These are phyloP conservation scores for Drosophila gaucha DNA, from an alignment of 2,888 invertebrate genomes.

Conservation along the genomic window DNA sequence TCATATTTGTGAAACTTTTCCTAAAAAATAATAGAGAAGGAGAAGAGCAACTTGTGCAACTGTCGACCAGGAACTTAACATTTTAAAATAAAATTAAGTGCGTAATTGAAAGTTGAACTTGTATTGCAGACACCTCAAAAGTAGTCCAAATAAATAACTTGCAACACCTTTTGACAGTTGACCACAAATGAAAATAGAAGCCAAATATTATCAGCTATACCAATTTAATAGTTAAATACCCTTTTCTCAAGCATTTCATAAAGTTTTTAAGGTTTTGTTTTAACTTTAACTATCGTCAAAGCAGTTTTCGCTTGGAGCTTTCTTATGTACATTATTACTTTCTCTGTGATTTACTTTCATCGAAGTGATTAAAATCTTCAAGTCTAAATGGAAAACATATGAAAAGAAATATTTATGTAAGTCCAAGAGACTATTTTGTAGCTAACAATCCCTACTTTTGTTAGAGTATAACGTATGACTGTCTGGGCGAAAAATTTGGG, in stretches of 20 bases:
- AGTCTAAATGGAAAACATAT: no score
- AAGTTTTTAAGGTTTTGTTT: no score
- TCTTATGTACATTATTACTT: no score
- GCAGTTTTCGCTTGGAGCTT: no score
- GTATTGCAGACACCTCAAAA: conserved; percentile 14
- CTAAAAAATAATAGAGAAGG: neutral
- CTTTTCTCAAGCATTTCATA: neutral
- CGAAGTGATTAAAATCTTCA: no score
- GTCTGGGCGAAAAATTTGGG: neutral
- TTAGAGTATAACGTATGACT: neutral
- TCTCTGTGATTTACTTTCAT: no score
- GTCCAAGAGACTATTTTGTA: no score
- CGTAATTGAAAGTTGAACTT: conserved; percentile 35
- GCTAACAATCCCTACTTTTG: neutral
- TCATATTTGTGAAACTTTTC: conserved; percentile 57
- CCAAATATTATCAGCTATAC: neutral
- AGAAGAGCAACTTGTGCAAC: conserved; percentile 4
- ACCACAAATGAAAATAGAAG: neutral
- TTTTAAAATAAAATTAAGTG: conserved; percentile 51
- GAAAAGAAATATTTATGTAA: no score
- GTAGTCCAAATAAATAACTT: conserved; percentile 11
- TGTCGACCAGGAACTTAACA: conserved; percentile 26
- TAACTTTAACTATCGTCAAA: no score
- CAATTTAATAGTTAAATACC: neutral
- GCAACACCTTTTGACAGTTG: conserved; percentile 23